Conservation (phyloP, 2,888 invertebrate species). For the Lithophane ornitopus region DNA sequence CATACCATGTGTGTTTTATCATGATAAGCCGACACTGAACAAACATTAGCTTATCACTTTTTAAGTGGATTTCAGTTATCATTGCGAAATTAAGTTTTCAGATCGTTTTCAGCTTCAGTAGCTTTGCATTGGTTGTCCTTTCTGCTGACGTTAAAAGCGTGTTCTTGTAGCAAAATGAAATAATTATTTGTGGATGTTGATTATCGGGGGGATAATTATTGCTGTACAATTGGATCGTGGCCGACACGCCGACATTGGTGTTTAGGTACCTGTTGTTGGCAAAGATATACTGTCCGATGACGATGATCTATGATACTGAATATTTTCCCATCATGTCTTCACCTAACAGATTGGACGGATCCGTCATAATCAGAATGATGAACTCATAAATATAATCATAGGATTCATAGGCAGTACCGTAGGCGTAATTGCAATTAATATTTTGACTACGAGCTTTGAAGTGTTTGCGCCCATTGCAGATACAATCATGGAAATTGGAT, state of each 20-base stretch:
- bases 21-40: conserved; percentile 62
- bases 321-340: conserved; percentile 70
- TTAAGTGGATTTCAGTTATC: conserved; percentile 59
- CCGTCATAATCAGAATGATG: conserved; percentile 55
- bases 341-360: conserved; percentile 48
- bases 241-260: conserved; percentile 78
- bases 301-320: conserved; percentile 78
- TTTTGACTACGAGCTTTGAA: conserved; percentile 33
- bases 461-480: conserved; percentile 24
- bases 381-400: conserved; percentile 47
- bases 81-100: conserved; percentile 56
- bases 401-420: conserved; percentile 26
- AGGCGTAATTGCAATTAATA: conserved; percentile 40
- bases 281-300: conserved; percentile 65
- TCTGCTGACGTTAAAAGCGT: conserved; percentile 18
- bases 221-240: conserved; percentile 75
- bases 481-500: conserved; percentile 9
- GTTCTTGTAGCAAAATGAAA: conserved; percentile 40
- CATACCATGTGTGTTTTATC: conserved; percentile 52
- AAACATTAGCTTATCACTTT: conserved; percentile 64
- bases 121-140: conserved; percentile 18
- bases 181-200: conserved; percentile 58
- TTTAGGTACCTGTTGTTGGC: conserved; percentile 71
- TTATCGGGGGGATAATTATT: conserved; percentile 63
- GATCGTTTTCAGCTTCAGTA: conserved; percentile 36